A percentile compares a stretch with the other conserved stretches of the same genome.
phyloP scores from a whole-genome alignment of 92 coral and sea anemone genomes.

The Palythoa heliodiscus region DNA sequence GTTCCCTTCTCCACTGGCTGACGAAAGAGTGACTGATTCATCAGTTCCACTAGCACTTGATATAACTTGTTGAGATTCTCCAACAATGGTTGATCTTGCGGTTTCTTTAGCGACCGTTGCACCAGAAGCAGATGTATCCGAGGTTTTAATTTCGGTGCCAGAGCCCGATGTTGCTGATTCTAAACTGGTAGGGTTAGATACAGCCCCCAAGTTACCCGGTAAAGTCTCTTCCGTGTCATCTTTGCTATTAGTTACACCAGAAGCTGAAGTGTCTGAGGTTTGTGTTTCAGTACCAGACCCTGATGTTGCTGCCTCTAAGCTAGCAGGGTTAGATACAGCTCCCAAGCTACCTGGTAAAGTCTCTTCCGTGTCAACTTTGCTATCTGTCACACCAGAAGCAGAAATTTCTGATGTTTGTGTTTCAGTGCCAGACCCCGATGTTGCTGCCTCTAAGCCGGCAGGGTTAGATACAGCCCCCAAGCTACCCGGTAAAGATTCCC shows the following conservation, averaged over 20 bases:
- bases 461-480: conserved; percentile 74
- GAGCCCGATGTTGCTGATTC: conserved; percentile 36
- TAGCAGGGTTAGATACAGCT: conserved; percentile 56
- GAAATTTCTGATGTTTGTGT: conserved; percentile 19
- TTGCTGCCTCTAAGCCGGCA: conserved; percentile 40
- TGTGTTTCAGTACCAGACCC: conserved; percentile 15
- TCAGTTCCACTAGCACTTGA: neutral
- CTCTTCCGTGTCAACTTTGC: conserved; percentile 59
- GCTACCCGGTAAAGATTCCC: conserved; percentile 90
- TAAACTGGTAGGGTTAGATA: conserved; percentile 40
- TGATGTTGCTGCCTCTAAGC: conserved; percentile 33
- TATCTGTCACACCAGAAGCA: conserved; percentile 14
- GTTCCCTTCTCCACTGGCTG: conserved; percentile 8
- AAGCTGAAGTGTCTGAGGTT: conserved; percentile 26
- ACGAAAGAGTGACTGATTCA: conserved; percentile 16
- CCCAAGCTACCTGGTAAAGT: conserved; percentile 94
- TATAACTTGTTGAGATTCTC: conserved; percentile 26
- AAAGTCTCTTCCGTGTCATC: conserved; percentile 67
- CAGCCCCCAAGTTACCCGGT: conserved; percentile 94
- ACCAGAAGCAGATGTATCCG: conserved; percentile 31
- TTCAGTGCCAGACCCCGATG: conserved; percentile 22
- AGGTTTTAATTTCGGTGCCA: conserved; percentile 10
- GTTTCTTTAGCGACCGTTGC: conserved; percentile 2
- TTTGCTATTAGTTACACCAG: conserved; percentile 5
- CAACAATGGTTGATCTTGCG: conserved; percentile 18